These are phyloP conservation scores for Acanthosepion pharaonis DNA, from an alignment of 2,888 invertebrate species.

Conservation along the genomic window DNA sequence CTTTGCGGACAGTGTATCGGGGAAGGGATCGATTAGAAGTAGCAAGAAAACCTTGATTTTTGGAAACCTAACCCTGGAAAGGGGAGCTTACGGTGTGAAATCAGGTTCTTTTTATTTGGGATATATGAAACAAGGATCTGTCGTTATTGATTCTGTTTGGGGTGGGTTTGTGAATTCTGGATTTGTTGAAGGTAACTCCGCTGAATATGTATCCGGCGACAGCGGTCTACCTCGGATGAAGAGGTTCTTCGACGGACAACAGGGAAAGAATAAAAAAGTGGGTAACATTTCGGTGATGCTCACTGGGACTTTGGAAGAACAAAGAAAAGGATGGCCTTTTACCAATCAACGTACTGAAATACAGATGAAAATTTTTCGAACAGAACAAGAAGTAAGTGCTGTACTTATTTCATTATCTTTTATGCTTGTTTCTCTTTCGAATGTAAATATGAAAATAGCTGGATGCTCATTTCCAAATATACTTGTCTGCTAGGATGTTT, in stretches of 20 bases:
- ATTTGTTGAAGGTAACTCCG: not conserved
- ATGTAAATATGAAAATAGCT: too few species aligned
- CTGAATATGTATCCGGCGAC: not conserved
- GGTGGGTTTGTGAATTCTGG: not conserved
- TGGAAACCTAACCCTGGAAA: too few species aligned
- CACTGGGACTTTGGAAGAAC: not conserved
- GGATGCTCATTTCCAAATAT: too few species aligned
- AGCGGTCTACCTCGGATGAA: not conserved
- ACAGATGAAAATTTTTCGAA: too few species aligned
- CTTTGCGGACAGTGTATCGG: not conserved
- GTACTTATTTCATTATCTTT: too few species aligned
- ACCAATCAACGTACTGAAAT: too few species aligned
- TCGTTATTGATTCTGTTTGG: not conserved
- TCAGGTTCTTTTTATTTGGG: not conserved
- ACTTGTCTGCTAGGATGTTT: too few species aligned
- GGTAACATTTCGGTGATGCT: not conserved
- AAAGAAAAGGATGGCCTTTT: too few species aligned
- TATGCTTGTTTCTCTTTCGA: too few species aligned
- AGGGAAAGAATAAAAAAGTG: not conserved
- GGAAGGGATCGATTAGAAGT: not conserved
- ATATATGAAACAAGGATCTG: not conserved
- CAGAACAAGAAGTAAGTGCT: too few species aligned
- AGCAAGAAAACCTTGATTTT: not conserved
- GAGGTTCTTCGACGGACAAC: not conserved
- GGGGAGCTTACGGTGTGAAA: not conserved